A percentile compares a stretch with the other conserved stretches of the same genome.
Conservation (phyloP, 2,113 vertebrate species). For the Elgaria multicarinata region DNA sequence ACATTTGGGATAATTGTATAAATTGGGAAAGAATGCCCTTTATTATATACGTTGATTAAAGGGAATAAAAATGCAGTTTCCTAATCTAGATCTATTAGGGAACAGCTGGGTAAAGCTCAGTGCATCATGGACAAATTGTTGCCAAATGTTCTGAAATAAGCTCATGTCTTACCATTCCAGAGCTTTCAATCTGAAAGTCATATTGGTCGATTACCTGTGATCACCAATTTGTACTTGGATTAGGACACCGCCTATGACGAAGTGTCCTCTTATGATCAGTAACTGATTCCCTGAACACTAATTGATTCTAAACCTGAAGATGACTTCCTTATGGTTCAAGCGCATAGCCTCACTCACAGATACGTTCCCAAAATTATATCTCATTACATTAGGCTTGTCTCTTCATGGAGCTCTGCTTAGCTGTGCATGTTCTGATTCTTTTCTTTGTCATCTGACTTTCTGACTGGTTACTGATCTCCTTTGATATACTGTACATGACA, state of each 20-base stretch:
- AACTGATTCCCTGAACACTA: slow-evolving; percentile 35
- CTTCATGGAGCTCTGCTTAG: slow-evolving; percentile 71
- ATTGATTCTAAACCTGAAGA: slow-evolving; percentile 59
- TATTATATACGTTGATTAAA: slow-evolving; percentile 80
- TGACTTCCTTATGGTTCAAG: slow-evolving; percentile 39
- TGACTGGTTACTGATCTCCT: slow-evolving; percentile 82
- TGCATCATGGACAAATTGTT: slow-evolving; percentile 69
- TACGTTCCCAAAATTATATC: slow-evolving; percentile 75
- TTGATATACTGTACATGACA: slow-evolving; percentile 84
- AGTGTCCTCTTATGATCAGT: slow-evolving; percentile 52
- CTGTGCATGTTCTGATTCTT: slow-evolving; percentile 71
- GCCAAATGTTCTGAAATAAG: slow-evolving; percentile 71
- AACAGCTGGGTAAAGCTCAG: slow-evolving; percentile 68
- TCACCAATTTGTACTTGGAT: slow-evolving; percentile 56
- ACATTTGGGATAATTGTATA: slow-evolving; percentile 47
- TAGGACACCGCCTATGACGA: slow-evolving; percentile 45
- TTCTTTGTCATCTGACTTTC: slow-evolving; percentile 83
- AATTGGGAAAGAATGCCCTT: slow-evolving; percentile 72
- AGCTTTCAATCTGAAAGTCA: slow-evolving; percentile 42
- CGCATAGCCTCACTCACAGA: slow-evolving; percentile 52
- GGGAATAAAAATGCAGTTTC: slow-evolving; percentile 61
- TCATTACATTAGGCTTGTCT: slow-evolving; percentile 72
- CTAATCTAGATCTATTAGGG: slow-evolving; percentile 19
- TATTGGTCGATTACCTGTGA: slow-evolving; percentile 40
- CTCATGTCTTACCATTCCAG: slow-evolving; percentile 20